Evolutionary conservation across 2,113 vertebrate species (phyloP).

Genomic region (Gymnocephalus cernua): DNA sequence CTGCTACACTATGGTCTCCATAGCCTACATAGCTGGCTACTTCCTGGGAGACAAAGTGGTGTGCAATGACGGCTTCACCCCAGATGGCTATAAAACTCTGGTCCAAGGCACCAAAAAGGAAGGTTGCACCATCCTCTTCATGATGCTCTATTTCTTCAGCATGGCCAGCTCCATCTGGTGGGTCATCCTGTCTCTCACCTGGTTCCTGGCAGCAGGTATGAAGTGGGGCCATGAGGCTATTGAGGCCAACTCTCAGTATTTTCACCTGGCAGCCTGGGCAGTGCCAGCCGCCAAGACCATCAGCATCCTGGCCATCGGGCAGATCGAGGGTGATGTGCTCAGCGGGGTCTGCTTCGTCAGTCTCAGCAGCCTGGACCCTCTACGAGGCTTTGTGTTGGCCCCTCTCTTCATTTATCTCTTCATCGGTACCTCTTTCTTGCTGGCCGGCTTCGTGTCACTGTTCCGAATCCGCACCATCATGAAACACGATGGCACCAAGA

Average conservation of each 20-base stretch:
- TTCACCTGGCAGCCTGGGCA: slow-evolving; percentile 97
- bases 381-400: slow-evolving; percentile 94
- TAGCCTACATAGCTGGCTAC: slow-evolving; percentile 97
- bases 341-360: slow-evolving; percentile 97
- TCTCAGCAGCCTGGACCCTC: slow-evolving; percentile 92
- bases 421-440: slow-evolving; percentile 95
- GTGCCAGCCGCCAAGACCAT: slow-evolving; percentile 97
- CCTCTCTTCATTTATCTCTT: slow-evolving; percentile 98
- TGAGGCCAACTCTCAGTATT: slow-evolving; percentile 97
- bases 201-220: slow-evolving; percentile 98
- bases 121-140: slow-evolving; percentile 98
- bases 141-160: slow-evolving; percentile 99
- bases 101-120: slow-evolving; percentile 98
- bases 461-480: slow-evolving; percentile 99
- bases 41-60: slow-evolving; percentile 93
- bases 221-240: slow-evolving; percentile 99
- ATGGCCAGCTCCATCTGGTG: slow-evolving; percentile 99
- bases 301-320: slow-evolving; percentile 96
- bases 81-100: slow-evolving; percentile 92
- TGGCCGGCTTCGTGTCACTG: slow-evolving; percentile 96
- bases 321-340: slow-evolving; percentile 95
- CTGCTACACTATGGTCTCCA: slow-evolving; percentile 98
- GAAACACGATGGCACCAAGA: slow-evolving; percentile 98
- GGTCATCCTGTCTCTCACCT: slow-evolving; percentile 98
- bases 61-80: slow-evolving; percentile 93